Percentiles rank a stretch among this genome's conserved stretches.
Evolutionary conservation across 2,888 invertebrate species (phyloP).

Genomic region (Lasioglossum pauxillum): DNA sequence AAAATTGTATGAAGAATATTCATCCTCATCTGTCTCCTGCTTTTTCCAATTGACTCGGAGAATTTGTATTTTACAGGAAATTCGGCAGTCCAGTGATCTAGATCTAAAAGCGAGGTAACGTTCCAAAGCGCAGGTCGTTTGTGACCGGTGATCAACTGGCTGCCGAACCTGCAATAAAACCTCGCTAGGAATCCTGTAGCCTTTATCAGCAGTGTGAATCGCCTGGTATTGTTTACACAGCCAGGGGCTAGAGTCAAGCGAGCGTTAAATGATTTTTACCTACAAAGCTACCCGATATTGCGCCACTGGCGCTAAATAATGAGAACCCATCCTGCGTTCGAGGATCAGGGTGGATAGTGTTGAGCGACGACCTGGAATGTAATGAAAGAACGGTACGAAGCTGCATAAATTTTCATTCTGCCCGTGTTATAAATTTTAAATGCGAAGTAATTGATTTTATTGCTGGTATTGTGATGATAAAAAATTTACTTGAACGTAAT

Average conservation of each 20-base stretch:
- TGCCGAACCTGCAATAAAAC: slow-evolving; percentile 62
- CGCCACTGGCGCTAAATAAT: slow-evolving; percentile 45
- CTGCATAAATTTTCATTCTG: slow-evolving; percentile 32
- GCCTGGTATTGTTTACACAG: slow-evolving; percentile 64
- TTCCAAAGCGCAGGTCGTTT: slow-evolving; percentile 39
- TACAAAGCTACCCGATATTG: slow-evolving; percentile 54
- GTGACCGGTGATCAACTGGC: slow-evolving; percentile 43
- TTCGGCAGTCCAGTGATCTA: neutral
- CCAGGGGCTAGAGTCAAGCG: slow-evolving; percentile 16
- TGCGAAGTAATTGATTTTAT: neutral
- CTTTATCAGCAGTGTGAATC: slow-evolving; percentile 68
- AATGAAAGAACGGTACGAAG: slow-evolving; percentile 39
- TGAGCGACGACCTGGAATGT: neutral
- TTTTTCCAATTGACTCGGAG: too few relatives aligned
- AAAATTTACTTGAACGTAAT: neutral
- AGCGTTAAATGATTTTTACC: slow-evolving; percentile 63
- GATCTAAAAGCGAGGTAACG: neutral
- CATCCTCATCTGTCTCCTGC: too few relatives aligned
- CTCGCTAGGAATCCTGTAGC: slow-evolving; percentile 26
- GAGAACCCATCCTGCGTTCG: slow-evolving; percentile 27
- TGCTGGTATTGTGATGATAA: neutral
- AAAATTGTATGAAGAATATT: too few relatives aligned
- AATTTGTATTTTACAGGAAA: neutral
- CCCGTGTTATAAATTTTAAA: neutral
- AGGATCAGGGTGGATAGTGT: slow-evolving; percentile 21